Conservation (phyloP, 2,797 vertebrate genomes). For the Ibycter americanus region DNA sequence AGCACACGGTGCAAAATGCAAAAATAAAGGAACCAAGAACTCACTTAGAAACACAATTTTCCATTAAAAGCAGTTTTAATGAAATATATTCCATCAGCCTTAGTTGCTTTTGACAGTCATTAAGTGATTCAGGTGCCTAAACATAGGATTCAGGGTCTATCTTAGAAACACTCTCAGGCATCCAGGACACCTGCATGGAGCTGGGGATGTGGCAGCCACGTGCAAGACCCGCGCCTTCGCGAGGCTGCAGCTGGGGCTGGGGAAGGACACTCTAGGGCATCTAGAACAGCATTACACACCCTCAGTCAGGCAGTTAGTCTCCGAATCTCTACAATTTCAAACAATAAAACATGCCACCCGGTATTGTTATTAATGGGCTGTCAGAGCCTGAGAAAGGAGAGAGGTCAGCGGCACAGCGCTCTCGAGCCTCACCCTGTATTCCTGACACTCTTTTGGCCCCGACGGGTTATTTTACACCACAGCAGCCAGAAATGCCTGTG, state of each 20-base stretch:
- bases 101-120: not conserved
- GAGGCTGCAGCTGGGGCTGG: not conserved
- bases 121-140: not conserved
- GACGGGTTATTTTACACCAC: not conserved
- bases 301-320: not conserved
- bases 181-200: not conserved
- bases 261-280: not conserved
- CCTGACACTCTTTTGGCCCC: not conserved
- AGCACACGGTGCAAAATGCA: not conserved
- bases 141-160: not conserved
- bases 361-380: not conserved
- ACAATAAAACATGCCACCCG: not conserved
- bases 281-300: not conserved
- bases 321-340: not conserved
- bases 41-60: not conserved
- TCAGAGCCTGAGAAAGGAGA: not conserved
- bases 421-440: not conserved
- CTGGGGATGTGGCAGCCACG: not conserved
- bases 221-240: not conserved
- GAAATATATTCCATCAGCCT: not conserved
- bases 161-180: not conserved
- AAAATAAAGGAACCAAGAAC: not conserved
- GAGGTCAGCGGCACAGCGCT: too few relatives aligned
- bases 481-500: not conserved
- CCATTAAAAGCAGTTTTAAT: slow-evolving; percentile 35